These are phyloP conservation scores for Chelmon rostratus DNA, from an alignment of 2,797 vertebrate species.

Conservation along the genomic window DNA sequence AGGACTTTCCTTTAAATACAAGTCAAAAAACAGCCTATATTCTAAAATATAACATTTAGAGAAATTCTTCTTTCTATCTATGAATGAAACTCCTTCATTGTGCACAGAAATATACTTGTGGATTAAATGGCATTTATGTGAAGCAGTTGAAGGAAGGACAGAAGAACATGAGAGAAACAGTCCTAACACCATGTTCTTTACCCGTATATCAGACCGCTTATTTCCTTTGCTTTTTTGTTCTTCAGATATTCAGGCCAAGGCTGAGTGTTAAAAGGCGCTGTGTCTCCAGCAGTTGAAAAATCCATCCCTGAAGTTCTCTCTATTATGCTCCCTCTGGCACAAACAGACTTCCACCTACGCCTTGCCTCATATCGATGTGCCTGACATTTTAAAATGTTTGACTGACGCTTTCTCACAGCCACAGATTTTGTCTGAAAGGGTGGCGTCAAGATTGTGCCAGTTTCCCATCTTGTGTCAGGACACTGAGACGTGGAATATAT, in stretches of 20 bases:
- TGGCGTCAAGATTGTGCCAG: slow-evolving; percentile 59
- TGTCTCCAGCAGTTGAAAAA: slow-evolving; percentile 62
- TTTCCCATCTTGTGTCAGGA: slow-evolving; percentile 48
- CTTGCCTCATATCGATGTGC: slow-evolving; percentile 60
- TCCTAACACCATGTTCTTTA: slow-evolving; percentile 6
- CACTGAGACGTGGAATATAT: slow-evolving; percentile 34
- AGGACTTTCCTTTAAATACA: too few species aligned
- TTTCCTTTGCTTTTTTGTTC: slow-evolving; percentile 23
- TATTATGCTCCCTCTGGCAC: slow-evolving; percentile 65
- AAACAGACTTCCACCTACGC: slow-evolving; percentile 71
- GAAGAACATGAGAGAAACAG: slow-evolving; percentile 5
- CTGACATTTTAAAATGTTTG: slow-evolving; percentile 78
- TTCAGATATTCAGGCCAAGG: slow-evolving; percentile 46
- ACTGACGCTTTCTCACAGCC: slow-evolving; percentile 67
- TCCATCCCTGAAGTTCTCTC: slow-evolving; percentile 64
- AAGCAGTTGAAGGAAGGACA: not conserved
- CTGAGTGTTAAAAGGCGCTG: slow-evolving; percentile 34
- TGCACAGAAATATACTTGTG: not conserved
- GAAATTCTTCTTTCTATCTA: not conserved
- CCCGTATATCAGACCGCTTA: not conserved
- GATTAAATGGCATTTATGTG: not conserved
- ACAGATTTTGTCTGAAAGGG: slow-evolving; percentile 67
- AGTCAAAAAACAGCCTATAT: too few species aligned
- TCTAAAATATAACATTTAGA: too few species aligned
- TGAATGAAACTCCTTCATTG: not conserved